Evolutionary conservation across 2,797 vertebrate species (phyloP), one percentile per base, ranked within the genome.

Genomic region (Columba guinea): DNA sequence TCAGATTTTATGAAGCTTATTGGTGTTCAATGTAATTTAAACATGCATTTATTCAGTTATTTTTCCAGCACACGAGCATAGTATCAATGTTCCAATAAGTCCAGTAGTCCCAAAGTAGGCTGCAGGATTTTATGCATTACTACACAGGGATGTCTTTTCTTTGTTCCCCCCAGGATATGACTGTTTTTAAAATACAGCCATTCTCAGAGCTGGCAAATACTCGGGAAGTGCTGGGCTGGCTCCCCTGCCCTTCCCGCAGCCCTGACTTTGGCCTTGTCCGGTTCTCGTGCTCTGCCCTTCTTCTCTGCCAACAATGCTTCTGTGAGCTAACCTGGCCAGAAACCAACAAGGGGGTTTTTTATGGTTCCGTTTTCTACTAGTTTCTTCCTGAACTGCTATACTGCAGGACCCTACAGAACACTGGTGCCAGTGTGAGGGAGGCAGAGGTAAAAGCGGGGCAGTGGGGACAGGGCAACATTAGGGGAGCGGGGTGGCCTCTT

Each of bases 401-500:
- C 27, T 49, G 63, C 44, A 63, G 56, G 15, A 37, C 53, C 17
- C 32, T 58, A 1, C 37, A 28, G 39, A 60, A 2, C 6, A 2
- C 28, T 39, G 69, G 8, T 44, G 30, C 48, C 32, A 0, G 11
- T 7, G 4, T 34, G 62, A 49, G 41, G 68, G 59, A n/a, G 18
- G 22, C 12, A 13, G 74, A 3, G 2, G 0, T 0, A 12, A 30
- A 52, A 35, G n/a, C 4, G 0, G 3, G 86, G 46, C 84, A 13
- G 22, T 6, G 37, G 39, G 64, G 39, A 26, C 41, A 34, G 53
- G 0, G 6, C 26, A 15, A 28, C 1, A 48, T 22, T 24, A 28
- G 77, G 59, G 81, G 32, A 73, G 74, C 51, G 16, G 87, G 19
- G 21, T 44, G 84, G 58, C 18, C 70, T 46, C 58, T 58, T 23